phyloP scores from a whole-genome alignment of 2,888 invertebrate species.

The Sipha maydis region DNA sequence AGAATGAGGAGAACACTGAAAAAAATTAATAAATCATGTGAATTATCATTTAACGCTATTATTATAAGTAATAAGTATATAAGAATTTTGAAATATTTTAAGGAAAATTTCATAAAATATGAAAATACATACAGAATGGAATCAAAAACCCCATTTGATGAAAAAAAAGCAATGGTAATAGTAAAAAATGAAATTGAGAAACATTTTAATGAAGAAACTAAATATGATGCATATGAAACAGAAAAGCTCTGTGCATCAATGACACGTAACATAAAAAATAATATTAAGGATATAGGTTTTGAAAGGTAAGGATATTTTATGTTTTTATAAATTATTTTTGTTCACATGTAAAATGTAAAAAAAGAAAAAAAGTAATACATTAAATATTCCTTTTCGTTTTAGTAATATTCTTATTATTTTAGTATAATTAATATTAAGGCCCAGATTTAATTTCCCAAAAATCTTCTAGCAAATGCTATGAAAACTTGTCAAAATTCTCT shows the following conservation, averaged over 20 bases:
- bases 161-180: not conserved
- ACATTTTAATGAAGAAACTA: not conserved
- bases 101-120: constrained; percentile 42
- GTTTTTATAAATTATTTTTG: not conserved
- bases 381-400: too few relatives aligned
- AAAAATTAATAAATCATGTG: too few relatives aligned
- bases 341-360: too few relatives aligned
- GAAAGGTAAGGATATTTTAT: constrained; percentile 28
- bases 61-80: too few relatives aligned
- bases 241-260: not conserved
- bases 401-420: too few relatives aligned
- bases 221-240: constrained; percentile 1
- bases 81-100: not conserved
- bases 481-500: too few relatives aligned
- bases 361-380: too few relatives aligned
- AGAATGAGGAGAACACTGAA: too few relatives aligned
- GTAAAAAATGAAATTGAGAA: constrained; percentile 43
- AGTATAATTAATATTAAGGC: too few relatives aligned
- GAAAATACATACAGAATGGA: constrained; percentile 75
- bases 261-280: constrained; percentile 12
- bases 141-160: constrained; percentile 73
- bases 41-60: too few relatives aligned
- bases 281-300: constrained; percentile 16
- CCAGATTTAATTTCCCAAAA: too few relatives aligned
- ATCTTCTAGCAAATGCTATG: too few relatives aligned